phyloP scores from a whole-genome alignment of 1,140 invertebrate genomes.

The Drosophila persimilis region DNA sequence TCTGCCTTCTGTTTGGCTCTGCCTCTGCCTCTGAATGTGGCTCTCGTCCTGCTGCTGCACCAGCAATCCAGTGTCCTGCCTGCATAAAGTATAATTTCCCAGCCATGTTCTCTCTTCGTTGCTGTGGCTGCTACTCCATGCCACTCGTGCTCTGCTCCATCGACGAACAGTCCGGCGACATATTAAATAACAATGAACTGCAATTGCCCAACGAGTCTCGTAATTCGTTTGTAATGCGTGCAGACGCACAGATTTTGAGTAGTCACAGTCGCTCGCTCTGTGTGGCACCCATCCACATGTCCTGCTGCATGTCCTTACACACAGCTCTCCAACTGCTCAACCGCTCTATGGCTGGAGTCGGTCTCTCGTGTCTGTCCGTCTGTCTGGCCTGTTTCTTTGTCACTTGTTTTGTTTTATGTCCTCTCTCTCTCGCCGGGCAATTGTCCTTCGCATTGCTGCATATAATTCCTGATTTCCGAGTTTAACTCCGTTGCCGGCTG shows the following conservation, averaged over 20 bases:
- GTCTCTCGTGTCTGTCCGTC: slow-evolving; percentile 2
- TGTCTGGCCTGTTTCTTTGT: slow-evolving; percentile 31
- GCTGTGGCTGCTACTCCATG: slow-evolving; percentile 6
- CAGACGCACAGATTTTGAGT: slow-evolving; percentile 80
- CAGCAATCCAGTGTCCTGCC: slow-evolving; percentile 54
- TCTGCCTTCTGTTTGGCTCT: slow-evolving; percentile 54
- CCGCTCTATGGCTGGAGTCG: neutral
- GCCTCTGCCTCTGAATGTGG: slow-evolving; percentile 22
- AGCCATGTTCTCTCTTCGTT: slow-evolving; percentile 43
- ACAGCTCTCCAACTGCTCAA: neutral
- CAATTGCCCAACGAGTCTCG: slow-evolving; percentile 78
- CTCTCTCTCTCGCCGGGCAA: slow-evolving; percentile 37
- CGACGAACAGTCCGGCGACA: slow-evolving; percentile 40
- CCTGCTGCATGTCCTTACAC: slow-evolving; percentile 17
- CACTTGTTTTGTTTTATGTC: slow-evolving; percentile 62
- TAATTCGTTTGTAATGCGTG: slow-evolving; percentile 81
- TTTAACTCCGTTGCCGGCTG: slow-evolving; percentile 55
- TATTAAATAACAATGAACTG: slow-evolving; percentile 82
- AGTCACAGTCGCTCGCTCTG: slow-evolving; percentile 40
- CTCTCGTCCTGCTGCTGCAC: slow-evolving; percentile 7
- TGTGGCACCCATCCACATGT: slow-evolving; percentile 17
- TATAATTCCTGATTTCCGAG: slow-evolving; percentile 71
- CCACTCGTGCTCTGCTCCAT: slow-evolving; percentile 21
- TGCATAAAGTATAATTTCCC: slow-evolving; percentile 77
- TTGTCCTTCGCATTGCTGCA: slow-evolving; percentile 54